A percentile compares a stretch with the other conserved stretches of the same genome.
These are phyloP conservation scores for Lethenteron reissneri DNA, from an alignment of 2,113 vertebrate species.

Conservation along the genomic window DNA sequence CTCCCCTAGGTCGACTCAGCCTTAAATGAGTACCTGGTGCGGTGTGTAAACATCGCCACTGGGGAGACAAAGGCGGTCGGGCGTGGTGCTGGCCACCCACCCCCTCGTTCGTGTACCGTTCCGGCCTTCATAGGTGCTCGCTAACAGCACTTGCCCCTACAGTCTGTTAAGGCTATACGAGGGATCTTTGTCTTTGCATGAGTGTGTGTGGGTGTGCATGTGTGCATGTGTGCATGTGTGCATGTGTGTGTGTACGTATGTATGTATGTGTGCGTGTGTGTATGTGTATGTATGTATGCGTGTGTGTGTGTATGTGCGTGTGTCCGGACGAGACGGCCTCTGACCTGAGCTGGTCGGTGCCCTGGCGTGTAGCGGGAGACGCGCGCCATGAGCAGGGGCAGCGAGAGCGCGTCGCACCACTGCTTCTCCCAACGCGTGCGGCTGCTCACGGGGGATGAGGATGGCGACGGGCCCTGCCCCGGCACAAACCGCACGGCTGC, in stretches of 20 bases:
- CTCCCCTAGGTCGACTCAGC: too few relatives aligned
- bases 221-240: not conserved
- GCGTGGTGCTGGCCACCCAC: too few relatives aligned
- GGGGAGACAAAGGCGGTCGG: too few relatives aligned
- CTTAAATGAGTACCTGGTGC: too few relatives aligned
- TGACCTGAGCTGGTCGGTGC: slow-evolving; percentile 21
- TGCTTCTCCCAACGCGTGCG: slow-evolving; percentile 77
- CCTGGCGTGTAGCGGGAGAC: slow-evolving; percentile 59
- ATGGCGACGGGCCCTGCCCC: slow-evolving; percentile 44
- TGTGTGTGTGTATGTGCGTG: not conserved
- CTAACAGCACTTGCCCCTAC: too few relatives aligned
- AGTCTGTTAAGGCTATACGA: too few relatives aligned
- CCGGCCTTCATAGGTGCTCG: too few relatives aligned
- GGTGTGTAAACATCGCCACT: too few relatives aligned
- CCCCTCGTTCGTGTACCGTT: too few relatives aligned
- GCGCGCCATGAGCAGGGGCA: slow-evolving; percentile 63
- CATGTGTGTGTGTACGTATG: not conserved
- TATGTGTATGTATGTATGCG: not conserved
- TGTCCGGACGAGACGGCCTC: not conserved
- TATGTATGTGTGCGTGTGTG: not conserved
- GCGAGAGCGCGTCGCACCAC: slow-evolving; percentile 52
- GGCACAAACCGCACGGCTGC: too few relatives aligned
- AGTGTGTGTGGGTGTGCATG: too few relatives aligned
- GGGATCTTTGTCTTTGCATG: too few relatives aligned
- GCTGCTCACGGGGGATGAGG: slow-evolving; percentile 49